Conservation (phyloP, 2,113 vertebrate genomes). For the Taxidea taxus region DNA sequence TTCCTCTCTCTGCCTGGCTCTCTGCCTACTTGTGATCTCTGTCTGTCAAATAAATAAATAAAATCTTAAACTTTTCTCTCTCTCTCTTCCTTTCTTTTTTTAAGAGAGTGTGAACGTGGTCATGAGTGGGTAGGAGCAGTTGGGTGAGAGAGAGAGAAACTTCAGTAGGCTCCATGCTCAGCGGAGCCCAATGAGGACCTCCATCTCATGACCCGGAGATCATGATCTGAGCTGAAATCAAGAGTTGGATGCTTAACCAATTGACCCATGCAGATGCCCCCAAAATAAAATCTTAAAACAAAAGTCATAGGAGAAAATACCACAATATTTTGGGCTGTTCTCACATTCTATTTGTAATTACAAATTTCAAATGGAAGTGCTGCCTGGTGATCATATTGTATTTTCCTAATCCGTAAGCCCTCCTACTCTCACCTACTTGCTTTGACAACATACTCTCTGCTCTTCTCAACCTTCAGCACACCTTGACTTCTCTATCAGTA, state of each 20-base stretch:
- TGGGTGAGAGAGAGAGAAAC: neutral
- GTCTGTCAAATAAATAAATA: too few species aligned
- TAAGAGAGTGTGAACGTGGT: neutral
- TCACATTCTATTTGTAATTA: neutral
- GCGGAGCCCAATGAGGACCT: neutral
- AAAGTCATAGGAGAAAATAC: neutral
- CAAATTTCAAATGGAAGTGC: neutral
- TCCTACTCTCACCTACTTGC: neutral
- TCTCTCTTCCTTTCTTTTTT: too few species aligned
- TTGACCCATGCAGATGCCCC: neutral
- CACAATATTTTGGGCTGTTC: neutral
- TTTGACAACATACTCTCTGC: neutral
- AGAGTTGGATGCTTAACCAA: neutral
- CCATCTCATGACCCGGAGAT: too few species aligned
- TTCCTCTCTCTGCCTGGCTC: too few species aligned
- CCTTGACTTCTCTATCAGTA: neutral
- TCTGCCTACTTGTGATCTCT: too few species aligned
- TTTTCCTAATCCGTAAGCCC: neutral
- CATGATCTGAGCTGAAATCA: too few species aligned
- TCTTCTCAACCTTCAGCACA: neutral
- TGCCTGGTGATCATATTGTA: neutral
- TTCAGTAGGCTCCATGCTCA: neutral
- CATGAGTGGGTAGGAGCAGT: neutral
- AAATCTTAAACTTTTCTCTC: too few species aligned
- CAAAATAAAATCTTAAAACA: neutral